Evolutionary conservation across 2,888 invertebrate species (phyloP), one percentile per base, ranked within the genome.

Genomic region (Caenorhabditis becei): DNA sequence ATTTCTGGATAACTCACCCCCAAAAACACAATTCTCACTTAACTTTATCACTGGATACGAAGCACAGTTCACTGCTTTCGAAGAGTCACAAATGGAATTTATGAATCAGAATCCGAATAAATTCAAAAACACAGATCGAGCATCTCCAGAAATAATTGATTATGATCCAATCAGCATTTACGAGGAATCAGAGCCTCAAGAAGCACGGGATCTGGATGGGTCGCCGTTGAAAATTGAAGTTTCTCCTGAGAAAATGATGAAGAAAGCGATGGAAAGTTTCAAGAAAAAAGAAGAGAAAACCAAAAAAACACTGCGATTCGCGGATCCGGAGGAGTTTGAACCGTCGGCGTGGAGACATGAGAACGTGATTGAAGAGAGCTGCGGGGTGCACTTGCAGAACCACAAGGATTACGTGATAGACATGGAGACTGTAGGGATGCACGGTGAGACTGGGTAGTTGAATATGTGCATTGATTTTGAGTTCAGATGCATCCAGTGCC

Each of bases 1-100:
- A 51, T 0, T 10, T n/a, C 18, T n/a, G n/a, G n/a, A n/a, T n/a
- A n/a, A 54, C 58, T 74, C 72, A 74, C 65, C 65, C 11, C 47
- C 26, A 28, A 63, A 72, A 54, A 1, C 59, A 3, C 16, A 56
- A 26, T 74, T 59, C 59, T 66, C 74, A 51, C 51, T 59, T 5
- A 51, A 74, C 41, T 74, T 74, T 28, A 74, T 74, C 10, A 74
- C 59, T 24, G 74, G 65, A n/a, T 66, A 58, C 20, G 74, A 74
- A 51, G 66, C 74, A 20, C 74, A 74, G 20, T 66, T 65, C 23
- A 51, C 65, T 11, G 41, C 24, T 24, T 74, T 74, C 28, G 74
- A 65, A 18, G 59, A 66, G 11, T 51, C 62, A 23, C 53, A 63
- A 24, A 32, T 47, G 5, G 24, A 26, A 1, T n/a, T 18, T n/a